phyloP scores from a whole-genome alignment of 2,797 vertebrate genomes.

The Australoheros facetus region DNA sequence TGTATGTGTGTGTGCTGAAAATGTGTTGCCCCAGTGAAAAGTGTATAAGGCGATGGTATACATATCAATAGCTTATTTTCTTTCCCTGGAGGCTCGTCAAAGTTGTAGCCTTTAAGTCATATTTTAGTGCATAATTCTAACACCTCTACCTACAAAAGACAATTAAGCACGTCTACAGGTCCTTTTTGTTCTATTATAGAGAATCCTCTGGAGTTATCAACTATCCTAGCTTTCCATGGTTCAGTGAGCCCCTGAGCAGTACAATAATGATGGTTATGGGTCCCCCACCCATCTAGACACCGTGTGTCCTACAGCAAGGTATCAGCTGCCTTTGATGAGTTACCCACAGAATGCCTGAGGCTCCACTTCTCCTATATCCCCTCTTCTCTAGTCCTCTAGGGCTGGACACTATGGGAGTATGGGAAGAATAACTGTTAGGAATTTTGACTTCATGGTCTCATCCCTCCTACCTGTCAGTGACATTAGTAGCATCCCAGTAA shows the following conservation, averaged over 20 bases:
- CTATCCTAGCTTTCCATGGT: conserved; percentile 42
- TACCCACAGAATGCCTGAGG: conserved; percentile 56
- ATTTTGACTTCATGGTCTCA: not conserved
- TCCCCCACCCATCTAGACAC: conserved; percentile 43
- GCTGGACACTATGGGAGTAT: conserved; percentile 14
- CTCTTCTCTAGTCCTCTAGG: conserved; percentile 35
- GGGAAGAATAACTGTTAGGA: not conserved
- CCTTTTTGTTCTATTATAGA: conserved; percentile 25
- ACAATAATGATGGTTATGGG: conserved; percentile 46
- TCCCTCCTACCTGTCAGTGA: not conserved
- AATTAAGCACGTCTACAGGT: conserved; percentile 34
- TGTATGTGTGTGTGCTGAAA: conserved; percentile 23
- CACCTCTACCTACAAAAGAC: conserved; percentile 3
- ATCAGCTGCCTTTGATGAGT: conserved; percentile 63
- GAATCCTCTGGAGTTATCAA: conserved; percentile 8
- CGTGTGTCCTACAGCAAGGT: conserved; percentile 52
- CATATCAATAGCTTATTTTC: not conserved
- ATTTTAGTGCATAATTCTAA: conserved; percentile 4
- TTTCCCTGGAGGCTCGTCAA: conserved; percentile 32
- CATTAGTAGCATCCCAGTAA: not conserved
- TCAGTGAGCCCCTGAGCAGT: conserved; percentile 45
- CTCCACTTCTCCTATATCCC: conserved; percentile 55
- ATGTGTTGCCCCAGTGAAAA: conserved; percentile 29
- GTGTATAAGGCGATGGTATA: not conserved
- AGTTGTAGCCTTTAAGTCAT: not conserved